Conservation (phyloP, 2,888 invertebrate genomes). For the Adelognathus sp. region DNA sequence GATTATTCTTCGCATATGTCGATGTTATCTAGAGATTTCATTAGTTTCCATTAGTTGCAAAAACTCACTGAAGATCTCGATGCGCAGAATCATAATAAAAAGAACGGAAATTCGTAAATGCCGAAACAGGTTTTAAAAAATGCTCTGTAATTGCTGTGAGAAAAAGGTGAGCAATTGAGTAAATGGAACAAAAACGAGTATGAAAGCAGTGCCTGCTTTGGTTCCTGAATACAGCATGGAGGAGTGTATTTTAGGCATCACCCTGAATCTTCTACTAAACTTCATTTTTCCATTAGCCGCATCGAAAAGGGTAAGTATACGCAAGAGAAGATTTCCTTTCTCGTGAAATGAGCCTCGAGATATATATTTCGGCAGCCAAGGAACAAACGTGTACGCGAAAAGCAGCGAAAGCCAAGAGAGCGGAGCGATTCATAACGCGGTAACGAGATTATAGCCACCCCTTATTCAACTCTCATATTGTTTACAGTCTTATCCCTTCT, state of each 20-base stretch:
- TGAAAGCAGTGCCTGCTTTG: neutral
- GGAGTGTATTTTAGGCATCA: neutral
- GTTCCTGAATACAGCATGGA: neutral
- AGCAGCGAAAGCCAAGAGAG: conserved; percentile 40
- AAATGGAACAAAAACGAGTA: neutral
- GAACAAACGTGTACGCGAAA: neutral
- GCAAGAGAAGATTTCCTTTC: neutral
- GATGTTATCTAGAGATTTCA: too few species aligned
- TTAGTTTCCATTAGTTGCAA: too few species aligned
- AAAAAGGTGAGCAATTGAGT: too few species aligned
- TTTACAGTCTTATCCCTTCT: conserved; percentile 69
- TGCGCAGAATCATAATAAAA: too few species aligned
- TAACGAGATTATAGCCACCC: conserved; percentile 72
- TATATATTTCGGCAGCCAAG: neutral
- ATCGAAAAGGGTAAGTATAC: neutral
- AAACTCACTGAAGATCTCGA: too few species aligned
- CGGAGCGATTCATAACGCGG: conserved; percentile 72
- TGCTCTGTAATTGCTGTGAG: too few species aligned
- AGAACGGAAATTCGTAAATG: too few species aligned
- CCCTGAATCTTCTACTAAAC: neutral
- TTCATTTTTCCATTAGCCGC: neutral
- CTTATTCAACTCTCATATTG: conserved; percentile 72
- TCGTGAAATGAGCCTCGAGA: neutral
- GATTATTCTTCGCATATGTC: too few species aligned
- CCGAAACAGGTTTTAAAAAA: too few species aligned